phyloP scores from a whole-genome alignment of 2,888 invertebrate species.

The Leptothorax acervorum region DNA sequence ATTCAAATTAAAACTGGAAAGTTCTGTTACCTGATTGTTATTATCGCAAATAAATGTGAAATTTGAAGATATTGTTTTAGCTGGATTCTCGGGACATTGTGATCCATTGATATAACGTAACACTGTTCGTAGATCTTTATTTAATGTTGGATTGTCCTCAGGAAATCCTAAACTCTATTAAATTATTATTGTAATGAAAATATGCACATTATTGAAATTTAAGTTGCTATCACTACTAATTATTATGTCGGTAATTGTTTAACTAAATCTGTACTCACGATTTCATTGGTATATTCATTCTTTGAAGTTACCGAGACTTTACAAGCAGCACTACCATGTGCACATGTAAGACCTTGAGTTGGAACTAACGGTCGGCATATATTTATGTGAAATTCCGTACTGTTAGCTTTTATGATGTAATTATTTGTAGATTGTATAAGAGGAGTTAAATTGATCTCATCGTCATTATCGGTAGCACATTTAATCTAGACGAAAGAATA shows the following conservation, averaged over 20 bases:
- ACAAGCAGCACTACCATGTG: slow-evolving; percentile 79
- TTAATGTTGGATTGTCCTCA: slow-evolving; percentile 71
- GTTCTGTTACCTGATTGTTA: slow-evolving; percentile 61
- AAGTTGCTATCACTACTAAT: background rate
- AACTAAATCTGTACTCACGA: slow-evolving; percentile 71
- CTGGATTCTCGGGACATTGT: slow-evolving; percentile 73
- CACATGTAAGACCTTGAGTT: slow-evolving; percentile 74
- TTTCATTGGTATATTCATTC: slow-evolving; percentile 73
- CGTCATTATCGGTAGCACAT: slow-evolving; percentile 72
- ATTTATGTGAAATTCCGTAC: slow-evolving; percentile 80
- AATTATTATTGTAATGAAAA: slow-evolving; percentile 45
- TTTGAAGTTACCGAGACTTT: slow-evolving; percentile 68
- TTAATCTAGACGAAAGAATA: slow-evolving; percentile 67
- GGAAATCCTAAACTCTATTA: slow-evolving; percentile 79
- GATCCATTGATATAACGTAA: slow-evolving; percentile 77
- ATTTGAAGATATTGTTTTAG: slow-evolving; percentile 72
- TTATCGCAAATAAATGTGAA: slow-evolving; percentile 75
- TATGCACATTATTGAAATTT: background rate
- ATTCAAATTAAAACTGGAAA: background rate
- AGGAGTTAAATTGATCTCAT: slow-evolving; percentile 73
- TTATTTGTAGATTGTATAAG: slow-evolving; percentile 74
- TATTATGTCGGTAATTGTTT: background rate
- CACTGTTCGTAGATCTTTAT: slow-evolving; percentile 69
- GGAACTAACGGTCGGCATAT: slow-evolving; percentile 79
- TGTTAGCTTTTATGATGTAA: slow-evolving; percentile 75